These are phyloP conservation scores for Drosophila pegasa DNA, from an alignment of 2,888 invertebrate species.

Conservation along the genomic window DNA sequence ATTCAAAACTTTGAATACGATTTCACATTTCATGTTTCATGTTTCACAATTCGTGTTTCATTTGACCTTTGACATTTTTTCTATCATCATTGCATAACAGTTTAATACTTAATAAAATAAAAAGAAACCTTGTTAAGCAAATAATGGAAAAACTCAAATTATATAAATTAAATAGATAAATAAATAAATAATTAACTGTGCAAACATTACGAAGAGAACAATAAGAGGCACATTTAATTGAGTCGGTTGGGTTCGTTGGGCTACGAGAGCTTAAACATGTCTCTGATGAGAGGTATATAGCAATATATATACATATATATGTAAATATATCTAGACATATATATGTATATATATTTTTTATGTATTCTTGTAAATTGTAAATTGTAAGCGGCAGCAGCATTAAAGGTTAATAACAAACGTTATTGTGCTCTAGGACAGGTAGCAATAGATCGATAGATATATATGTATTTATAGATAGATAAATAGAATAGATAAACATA, in stretches of 20 bases:
- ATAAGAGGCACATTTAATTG: constrained; percentile 50
- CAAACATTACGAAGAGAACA: constrained; percentile 52
- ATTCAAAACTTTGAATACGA: constrained; percentile 84
- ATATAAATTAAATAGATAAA: constrained; percentile 33
- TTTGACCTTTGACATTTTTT: constrained; percentile 51
- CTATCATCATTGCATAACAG: constrained; percentile 62
- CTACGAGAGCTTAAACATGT: constrained; percentile 44
- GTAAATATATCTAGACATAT: constrained; percentile 6
- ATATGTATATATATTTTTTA: constrained; percentile 23
- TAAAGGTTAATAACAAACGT: constrained; percentile 71
- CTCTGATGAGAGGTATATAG: constrained; percentile 34
- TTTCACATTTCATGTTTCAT: constrained; percentile 52
- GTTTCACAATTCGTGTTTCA: constrained; percentile 46
- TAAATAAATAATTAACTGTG: constrained; percentile 49
- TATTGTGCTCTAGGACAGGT: constrained; percentile 62
- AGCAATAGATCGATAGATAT: constrained; percentile 53
- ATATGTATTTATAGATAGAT: constrained; percentile 22
- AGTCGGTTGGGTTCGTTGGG: constrained; percentile 42
- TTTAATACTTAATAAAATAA: constrained; percentile 49
- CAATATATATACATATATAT: constrained; percentile 17
- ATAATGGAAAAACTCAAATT: constrained; percentile 39
- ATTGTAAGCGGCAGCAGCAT: constrained; percentile 71
- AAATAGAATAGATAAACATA: constrained; percentile 31
- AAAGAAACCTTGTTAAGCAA: constrained; percentile 53
- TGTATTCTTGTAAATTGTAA: constrained; percentile 42